Percentiles rank a stretch among this genome's conserved stretches.
phyloP scores from a whole-genome alignment of 2,113 vertebrate species.

The Neotoma lepida region DNA sequence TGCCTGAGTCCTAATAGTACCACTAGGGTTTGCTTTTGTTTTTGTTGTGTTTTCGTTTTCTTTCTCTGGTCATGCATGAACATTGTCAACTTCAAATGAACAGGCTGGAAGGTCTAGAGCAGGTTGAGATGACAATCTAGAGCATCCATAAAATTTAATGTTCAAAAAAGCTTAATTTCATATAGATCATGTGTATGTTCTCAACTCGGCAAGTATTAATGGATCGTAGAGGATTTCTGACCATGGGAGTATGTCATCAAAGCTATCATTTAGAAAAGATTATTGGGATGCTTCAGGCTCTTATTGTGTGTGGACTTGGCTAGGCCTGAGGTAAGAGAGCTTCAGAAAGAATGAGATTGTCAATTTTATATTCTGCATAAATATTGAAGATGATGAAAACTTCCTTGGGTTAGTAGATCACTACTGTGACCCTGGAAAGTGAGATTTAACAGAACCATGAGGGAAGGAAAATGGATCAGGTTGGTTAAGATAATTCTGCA shows the following conservation, averaged over 20 bases:
- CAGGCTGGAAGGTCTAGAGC: not conserved
- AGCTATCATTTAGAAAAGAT: not conserved
- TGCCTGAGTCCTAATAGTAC: not conserved
- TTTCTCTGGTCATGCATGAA: not conserved
- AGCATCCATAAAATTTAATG: not conserved
- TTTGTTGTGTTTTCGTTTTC: not conserved
- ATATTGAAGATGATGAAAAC: slow-evolving; percentile 8
- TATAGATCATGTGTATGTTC: not conserved
- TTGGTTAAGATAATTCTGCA: not conserved
- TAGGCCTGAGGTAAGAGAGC: not conserved
- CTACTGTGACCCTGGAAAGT: not conserved
- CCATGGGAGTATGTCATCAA: not conserved
- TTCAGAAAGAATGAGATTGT: not conserved
- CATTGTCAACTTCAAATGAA: not conserved
- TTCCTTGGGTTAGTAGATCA: not conserved
- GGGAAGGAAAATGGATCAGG: not conserved
- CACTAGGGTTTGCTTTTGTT: not conserved
- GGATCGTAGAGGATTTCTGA: not conserved
- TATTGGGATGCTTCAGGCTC: not conserved
- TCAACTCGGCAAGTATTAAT: not conserved
- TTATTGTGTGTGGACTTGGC: too few species aligned
- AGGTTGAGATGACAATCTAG: slow-evolving; percentile 8
- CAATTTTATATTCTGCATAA: not conserved
- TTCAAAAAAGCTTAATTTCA: not conserved
- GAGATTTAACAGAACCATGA: not conserved